Evolutionary conservation across 2,888 invertebrate species (phyloP).

Genomic region (Pogonocherus hispidulus): DNA sequence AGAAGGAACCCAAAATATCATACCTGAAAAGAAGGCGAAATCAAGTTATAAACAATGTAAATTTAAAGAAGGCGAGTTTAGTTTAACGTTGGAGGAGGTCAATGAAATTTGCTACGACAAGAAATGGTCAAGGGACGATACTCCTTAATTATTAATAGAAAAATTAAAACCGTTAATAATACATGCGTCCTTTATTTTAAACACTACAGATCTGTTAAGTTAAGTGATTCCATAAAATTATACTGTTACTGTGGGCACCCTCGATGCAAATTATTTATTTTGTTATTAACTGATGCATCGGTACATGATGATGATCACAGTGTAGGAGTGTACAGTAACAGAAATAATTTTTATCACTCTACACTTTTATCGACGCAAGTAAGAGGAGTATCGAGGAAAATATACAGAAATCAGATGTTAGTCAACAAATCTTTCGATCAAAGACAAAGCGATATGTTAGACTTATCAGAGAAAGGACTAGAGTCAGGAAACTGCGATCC

Average conservation of each 20-base stretch:
- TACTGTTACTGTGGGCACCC: conserved; percentile 15
- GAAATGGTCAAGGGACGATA: background rate
- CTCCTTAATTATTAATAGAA: background rate
- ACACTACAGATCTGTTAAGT: background rate
- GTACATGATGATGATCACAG: background rate
- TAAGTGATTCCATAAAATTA: conserved; percentile 12
- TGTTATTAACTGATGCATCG: background rate
- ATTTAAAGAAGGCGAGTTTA: background rate
- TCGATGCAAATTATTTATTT: conserved; percentile 18
- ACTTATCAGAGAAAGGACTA: background rate
- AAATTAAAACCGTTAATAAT: background rate
- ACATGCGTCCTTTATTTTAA: background rate
- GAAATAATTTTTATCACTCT: background rate
- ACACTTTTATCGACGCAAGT: conserved; percentile 10
- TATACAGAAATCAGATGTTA: conserved; percentile 6
- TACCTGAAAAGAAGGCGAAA: no score
- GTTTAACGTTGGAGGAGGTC: background rate
- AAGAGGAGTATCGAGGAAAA: background rate
- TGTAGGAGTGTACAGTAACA: conserved; percentile 11
- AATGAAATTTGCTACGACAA: background rate
- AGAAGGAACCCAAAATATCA: no score
- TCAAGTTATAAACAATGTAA: background rate
- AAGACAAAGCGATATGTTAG: conserved; percentile 14
- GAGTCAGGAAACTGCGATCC: conserved; percentile 13
- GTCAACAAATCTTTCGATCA: conserved; percentile 3